Evolutionary conservation across 2,888 invertebrate genomes (phyloP), one percentile per base, ranked within the genome.

Genomic region (Melinaea marsaeus): DNA sequence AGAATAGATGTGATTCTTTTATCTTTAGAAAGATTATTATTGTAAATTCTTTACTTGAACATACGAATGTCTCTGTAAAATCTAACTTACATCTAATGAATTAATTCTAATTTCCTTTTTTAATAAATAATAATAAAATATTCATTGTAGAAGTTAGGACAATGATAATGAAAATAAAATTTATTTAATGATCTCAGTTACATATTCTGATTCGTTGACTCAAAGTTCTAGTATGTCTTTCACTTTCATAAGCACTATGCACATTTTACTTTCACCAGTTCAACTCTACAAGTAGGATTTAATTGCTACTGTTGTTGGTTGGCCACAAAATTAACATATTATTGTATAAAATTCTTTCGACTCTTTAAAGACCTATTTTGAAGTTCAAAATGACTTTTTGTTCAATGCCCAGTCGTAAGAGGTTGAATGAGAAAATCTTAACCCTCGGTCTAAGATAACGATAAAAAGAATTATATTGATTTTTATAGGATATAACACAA

Each of bases 381-480:
- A 76, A 76, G 78, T 80, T 81, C 78, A 74, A 79, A 84, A 81
- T 81, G 84, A 84, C 83, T 81, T 85, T 87, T 85, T 80, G 87
- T 86, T 88, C 84, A 82, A 78, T 84, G 81, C 79, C 82, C 85
- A 84, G 79, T 78, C 77, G 79, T 81, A 83, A 86, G 84, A 82
- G 86, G 81, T 80, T 84, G 85, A 88, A 88, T 88, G 86, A 85
- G 79, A 85, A 81, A 83, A 85, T 83, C 73, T 73, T 74, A 60
- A 67, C 32, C 71, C 66, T 11, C 78, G 82, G 84, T 75, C 33
- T 69, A 84, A 79, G 74, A 67, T 2, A 77, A 6, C 72, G 72
- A 66, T 66, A 42, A 1, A 45, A 32, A 48, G 5, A 55, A 6
- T 45, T 54, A n/a, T 51, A 32, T 57, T 58, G 55, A 55, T 45